Evolutionary conservation across 2,888 invertebrate genomes (phyloP), one percentile per base, ranked within the genome.

Genomic region (Alsophila aescularia): DNA sequence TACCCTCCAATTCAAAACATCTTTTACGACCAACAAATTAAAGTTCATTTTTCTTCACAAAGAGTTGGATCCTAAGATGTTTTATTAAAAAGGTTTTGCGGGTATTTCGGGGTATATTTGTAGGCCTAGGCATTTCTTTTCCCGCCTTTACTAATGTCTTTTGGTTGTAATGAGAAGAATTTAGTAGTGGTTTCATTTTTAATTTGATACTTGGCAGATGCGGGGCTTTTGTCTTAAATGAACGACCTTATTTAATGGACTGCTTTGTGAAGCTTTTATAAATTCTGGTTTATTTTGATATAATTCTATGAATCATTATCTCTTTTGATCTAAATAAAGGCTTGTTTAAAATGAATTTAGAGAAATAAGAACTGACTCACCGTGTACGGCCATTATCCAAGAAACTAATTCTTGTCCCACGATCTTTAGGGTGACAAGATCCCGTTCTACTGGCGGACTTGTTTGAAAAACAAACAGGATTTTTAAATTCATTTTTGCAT

Each of bases 91-190:
- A 45, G 44, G 36, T 7, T 50, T 42, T 31, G 24, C 35, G 55
- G 50, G 55, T 56, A 79, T 84, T 82, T 78, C 74, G 74, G 79
- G 74, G 80, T 84, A 84, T 81, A 83, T 85, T 85, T 85, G 79
- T 80, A 81, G 85, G 84, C 84, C 77, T 79, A 81, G 79, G 84
- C 77, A 80, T 84, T 87, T 85, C 81, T 88, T 87, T 87, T 85
- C 72, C 77, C 81, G 79, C 77, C 79, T 77, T 78, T 79, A 83
- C 84, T 84, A 86, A 87, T 87, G 85, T 85, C 78, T 83, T 85
- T 84, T 67, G 78, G 78, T 86, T 85, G 84, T 89, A 87, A 88
- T 89, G 84, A 87, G 83, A 83, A 79, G 81, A 79, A 81, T 83
- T 84, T 83, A 84, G 82, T 83, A 77, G 78, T 77, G 75, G 77